Evolutionary conservation across 2,797 vertebrate genomes (phyloP).

Genomic region (Columba guinea): DNA sequence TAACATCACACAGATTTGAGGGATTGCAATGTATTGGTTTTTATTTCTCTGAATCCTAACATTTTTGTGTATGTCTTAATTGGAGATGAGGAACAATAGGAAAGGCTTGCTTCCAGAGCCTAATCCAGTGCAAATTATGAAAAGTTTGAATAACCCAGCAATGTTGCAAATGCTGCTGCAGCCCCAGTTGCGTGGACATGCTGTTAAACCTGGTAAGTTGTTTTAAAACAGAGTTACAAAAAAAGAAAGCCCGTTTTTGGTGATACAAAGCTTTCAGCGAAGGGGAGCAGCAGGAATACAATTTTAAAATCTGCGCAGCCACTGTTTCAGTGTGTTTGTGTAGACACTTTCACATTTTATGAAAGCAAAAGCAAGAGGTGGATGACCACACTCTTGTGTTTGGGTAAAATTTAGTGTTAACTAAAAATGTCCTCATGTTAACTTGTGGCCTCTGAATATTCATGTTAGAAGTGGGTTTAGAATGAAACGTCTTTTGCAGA

Average conservation of each 20-base stretch:
- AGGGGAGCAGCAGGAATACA: neutral
- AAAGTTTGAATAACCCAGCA: conserved; percentile 93
- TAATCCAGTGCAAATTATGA: conserved; percentile 91
- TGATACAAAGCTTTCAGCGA: neutral
- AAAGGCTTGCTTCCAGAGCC: conserved; percentile 95
- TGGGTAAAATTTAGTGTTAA: neutral
- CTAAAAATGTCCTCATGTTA: neutral
- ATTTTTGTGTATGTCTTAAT: conserved; percentile 7
- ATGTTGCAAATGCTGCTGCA: conserved; percentile 93
- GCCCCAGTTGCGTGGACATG: conserved; percentile 81
- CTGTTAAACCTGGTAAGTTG: conserved; percentile 85
- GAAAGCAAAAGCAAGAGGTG: neutral
- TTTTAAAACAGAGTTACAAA: neutral
- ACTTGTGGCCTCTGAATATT: neutral
- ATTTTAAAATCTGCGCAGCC: neutral
- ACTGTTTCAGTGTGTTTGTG: neutral
- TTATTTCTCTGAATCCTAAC: neutral
- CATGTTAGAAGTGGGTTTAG: neutral
- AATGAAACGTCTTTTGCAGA: neutral
- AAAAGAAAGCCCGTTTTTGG: neutral
- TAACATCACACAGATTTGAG: neutral
- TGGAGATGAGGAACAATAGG: conserved; percentile 89
- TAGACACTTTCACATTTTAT: neutral
- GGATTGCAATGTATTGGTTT: neutral
- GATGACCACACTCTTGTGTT: neutral